Evolutionary conservation across 2,113 vertebrate genomes (phyloP).

Genomic region (Porphyrio hochstetteri): DNA sequence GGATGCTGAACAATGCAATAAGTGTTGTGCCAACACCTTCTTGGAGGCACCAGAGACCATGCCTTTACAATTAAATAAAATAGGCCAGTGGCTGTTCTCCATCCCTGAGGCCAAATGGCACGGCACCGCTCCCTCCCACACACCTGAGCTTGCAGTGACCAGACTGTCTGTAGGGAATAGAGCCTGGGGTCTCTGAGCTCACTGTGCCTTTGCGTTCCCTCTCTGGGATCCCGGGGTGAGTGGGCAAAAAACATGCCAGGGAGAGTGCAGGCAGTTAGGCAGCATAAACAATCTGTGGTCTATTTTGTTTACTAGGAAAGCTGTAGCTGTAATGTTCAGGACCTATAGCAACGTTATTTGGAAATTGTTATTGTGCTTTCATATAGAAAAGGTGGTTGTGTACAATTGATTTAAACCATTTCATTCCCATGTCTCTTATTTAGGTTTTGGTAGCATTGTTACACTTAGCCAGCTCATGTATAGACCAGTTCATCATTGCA

Average conservation of each 20-base stretch:
- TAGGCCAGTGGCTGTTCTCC: neutral
- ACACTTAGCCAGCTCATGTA: neutral
- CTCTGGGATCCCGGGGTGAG: neutral
- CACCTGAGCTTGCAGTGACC: neutral
- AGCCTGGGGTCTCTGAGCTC: neutral
- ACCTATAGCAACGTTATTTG: neutral
- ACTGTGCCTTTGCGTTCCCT: accelerated
- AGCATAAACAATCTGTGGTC: neutral
- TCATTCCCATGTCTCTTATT: accelerated
- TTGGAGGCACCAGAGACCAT: neutral
- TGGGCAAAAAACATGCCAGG: neutral
- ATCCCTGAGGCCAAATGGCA: neutral
- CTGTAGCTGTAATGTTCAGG: neutral
- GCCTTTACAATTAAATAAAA: neutral
- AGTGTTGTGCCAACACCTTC: neutral
- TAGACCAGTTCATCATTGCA: neutral
- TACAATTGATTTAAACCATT: neutral
- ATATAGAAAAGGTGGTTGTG: neutral
- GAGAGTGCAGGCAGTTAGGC: neutral
- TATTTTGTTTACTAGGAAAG: neutral
- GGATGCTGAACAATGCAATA: neutral
- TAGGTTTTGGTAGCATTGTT: neutral
- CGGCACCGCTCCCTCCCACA: neutral
- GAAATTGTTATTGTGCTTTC: neutral
- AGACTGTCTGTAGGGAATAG: neutral